Evolutionary conservation across 2,797 vertebrate genomes (phyloP), one percentile per base, ranked within the genome.

Genomic region (Ctenosaura bakeri): DNA sequence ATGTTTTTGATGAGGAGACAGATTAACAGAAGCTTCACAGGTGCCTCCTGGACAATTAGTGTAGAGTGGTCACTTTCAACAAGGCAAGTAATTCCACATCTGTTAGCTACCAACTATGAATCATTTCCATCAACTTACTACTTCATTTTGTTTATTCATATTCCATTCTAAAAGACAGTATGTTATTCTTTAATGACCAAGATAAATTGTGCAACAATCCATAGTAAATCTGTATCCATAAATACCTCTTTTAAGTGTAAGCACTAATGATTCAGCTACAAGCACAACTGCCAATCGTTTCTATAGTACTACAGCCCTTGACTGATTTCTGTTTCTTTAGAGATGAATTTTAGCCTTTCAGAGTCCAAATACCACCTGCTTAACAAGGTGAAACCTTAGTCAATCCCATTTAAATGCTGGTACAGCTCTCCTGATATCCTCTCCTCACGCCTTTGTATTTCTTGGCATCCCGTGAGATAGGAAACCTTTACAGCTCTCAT

Each of bases 291-390:
- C 3, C 20, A 69, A 35, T n/a, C 24, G 2, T 6, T 88, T 85
- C 77, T 81, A 73, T 32, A 50, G 52, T 29, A 71, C 1, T 85
- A 80, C 4, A 24, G 4, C 76, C 20, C 9, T 2, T 64, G 52
- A 76, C 16, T 59, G 35, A 24, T 76, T 76, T 77, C 32, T 71
- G 2, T 35, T 32, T n/a, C 16, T 80, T 71, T 26, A 62, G 26
- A 86, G 69, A 8, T 80, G 46, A 79, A 35, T 74, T 81, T 59
- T 42, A 73, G 5, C 35, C 59, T 90, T 86, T 81, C 22, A 81
- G 14, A 24, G 50, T 46, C 8, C 46, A 52, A 84, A 89, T 35
- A 35, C 42, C 32, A 77, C 14, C 59, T 77, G 42, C 73, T 78
- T 66, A 83, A 76, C 13, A 76, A 81, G 1, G 20, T 56, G 14